These are phyloP conservation scores for Sanderia malayensis DNA, from an alignment of 30 jellyfish, hydroid and myxozoan genomes.

Conservation along the genomic window DNA sequence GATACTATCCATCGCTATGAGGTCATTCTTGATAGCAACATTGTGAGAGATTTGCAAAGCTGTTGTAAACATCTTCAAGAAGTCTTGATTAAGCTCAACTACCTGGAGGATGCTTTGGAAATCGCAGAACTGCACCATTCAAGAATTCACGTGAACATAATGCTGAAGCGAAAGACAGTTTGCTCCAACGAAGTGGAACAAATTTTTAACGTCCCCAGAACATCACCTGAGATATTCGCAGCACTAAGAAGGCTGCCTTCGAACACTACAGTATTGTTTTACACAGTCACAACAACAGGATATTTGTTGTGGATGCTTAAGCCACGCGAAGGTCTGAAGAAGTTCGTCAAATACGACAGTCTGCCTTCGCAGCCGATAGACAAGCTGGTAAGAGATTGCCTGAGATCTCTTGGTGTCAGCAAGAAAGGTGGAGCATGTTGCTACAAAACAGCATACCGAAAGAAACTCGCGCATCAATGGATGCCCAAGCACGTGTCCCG, in stretches of 20 bases:
- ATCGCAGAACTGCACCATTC: conserved; percentile 51
- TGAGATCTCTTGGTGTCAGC: conserved; percentile 31
- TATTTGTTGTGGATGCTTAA: conserved; percentile 50
- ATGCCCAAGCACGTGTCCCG: background rate
- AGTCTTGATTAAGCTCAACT: conserved; percentile 35
- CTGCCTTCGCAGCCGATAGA: conserved; percentile 42
- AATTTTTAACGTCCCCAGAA: conserved; percentile 21
- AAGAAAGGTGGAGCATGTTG: conserved; percentile 57
- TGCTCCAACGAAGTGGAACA: background rate
- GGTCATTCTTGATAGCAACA: background rate
- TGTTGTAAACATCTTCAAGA: conserved; percentile 62
- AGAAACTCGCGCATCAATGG: background rate
- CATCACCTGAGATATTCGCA: conserved; percentile 1
- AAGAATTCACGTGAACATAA: conserved; percentile 22
- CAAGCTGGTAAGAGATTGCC: conserved; percentile 34
- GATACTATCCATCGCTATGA: conserved; percentile 26
- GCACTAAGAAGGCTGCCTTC: conserved; percentile 2
- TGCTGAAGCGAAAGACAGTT: conserved; percentile 19
- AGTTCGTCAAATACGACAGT: conserved; percentile 26
- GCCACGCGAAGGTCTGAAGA: conserved; percentile 35
- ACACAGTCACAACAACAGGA: conserved; percentile 31
- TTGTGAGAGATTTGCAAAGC: background rate
- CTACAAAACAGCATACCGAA: conserved; percentile 29
- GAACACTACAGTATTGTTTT: conserved; percentile 17
- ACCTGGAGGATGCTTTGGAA: conserved; percentile 51